Percentiles rank a stretch among this genome's conserved stretches.
phyloP scores from a whole-genome alignment of 2,888 invertebrate genomes.

The Synanthedon formicaeformis region DNA sequence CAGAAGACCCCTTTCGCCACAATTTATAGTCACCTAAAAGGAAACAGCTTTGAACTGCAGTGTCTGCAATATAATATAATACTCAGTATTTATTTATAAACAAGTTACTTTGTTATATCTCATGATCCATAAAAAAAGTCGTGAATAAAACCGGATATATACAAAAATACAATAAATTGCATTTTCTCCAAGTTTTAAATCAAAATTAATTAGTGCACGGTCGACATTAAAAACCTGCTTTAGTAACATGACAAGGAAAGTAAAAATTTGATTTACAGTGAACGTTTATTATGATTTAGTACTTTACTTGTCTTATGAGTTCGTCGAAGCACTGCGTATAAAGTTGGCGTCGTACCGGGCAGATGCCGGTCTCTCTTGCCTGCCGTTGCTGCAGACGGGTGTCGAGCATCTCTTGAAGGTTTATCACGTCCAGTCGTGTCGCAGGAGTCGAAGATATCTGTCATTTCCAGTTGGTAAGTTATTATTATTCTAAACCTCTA shows the following conservation, averaged over 20 bases:
- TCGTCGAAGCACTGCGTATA: conserved; percentile 95
- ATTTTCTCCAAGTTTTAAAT: not conserved
- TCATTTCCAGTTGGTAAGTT: not conserved
- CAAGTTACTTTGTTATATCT: too few relatives aligned
- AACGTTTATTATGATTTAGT: not conserved
- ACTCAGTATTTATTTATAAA: not conserved
- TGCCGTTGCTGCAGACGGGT: conserved; percentile 90
- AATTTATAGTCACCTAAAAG: conserved; percentile 94
- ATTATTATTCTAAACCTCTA: not conserved
- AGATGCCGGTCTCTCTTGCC: conserved; percentile 96
- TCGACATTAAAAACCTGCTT: not conserved
- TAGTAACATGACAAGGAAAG: not conserved
- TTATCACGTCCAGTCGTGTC: conserved; percentile 94
- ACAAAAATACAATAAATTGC: too few relatives aligned
- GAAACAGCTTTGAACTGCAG: not conserved
- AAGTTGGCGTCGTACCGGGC: conserved; percentile 91
- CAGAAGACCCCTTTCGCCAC: conserved; percentile 94
- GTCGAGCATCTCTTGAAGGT: conserved; percentile 95
- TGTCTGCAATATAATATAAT: not conserved
- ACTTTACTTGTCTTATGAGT: conserved; percentile 55
- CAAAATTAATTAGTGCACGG: not conserved
- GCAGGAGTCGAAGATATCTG: conserved; percentile 96
- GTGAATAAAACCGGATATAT: too few relatives aligned
- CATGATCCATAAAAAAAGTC: too few relatives aligned
- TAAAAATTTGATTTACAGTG: not conserved